Evolutionary conservation across 2,888 invertebrate genomes (phyloP), one percentile per base, ranked within the genome.

Genomic region (Spodoptera exigua): DNA sequence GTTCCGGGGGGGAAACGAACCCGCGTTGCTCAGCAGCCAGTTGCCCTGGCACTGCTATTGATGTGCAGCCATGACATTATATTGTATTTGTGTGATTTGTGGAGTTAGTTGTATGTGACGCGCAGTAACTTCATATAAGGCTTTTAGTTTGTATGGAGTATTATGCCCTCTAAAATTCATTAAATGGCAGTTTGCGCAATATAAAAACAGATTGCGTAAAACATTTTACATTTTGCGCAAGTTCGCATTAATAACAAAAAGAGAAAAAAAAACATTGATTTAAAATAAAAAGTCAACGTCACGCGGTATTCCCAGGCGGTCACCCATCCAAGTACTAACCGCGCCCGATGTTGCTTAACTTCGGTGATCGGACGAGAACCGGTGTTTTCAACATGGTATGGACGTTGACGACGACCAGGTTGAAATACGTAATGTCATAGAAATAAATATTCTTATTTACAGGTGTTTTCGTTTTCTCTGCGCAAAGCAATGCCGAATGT

Each of bases 401-500:
- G 87, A 88, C 87, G 79, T 84, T 84, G 82, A 74, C 80, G 40
- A 70, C 4, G 0, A 2, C 0, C 0, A 0, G 0, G 0, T 12
- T 16, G 27, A 52, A 36, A 12, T 32, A 12, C 0, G 1, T 14
- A 1, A 3, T 18, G 3, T n/a, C 2, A 13, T 27, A 9, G 32
- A 1, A 47, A n/a, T 32, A 2, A 12, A 21, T 14, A 37, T 37
- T 12, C 11, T 7, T 4, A 37, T 45, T 45, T 32, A 0, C 79
- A 94, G 94, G 97, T 98, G 1, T 99, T 98, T 81, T 94, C 96
- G 0, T 96, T 95, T 83, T 97, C 98, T 0, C 89, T 99, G 51
- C 96, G 96, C 59, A 98, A 97, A 88, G 96, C 98, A 3, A 94
- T 97, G 84, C 97, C 98, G 0, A 97, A 98, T 83, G 96, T 97